phyloP scores from a whole-genome alignment of 2,888 invertebrate genomes.

The Erpobdella octoculata region DNA sequence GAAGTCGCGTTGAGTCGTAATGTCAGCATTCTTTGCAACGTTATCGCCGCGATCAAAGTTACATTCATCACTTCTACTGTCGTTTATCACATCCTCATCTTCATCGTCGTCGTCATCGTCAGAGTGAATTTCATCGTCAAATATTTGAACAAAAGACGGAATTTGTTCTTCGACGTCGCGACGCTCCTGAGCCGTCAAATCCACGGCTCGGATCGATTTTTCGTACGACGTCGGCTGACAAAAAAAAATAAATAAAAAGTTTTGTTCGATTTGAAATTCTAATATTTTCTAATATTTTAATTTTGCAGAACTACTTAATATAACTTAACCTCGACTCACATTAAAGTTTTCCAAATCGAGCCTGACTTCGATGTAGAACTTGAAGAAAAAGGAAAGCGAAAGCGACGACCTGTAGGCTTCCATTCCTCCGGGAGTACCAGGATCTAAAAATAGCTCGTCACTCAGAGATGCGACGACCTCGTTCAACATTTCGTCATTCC shows the following conservation, averaged over 20 bases:
- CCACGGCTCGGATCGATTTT: too few species aligned
- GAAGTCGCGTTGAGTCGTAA: too few species aligned
- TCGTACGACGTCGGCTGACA: too few species aligned
- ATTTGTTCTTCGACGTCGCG: too few species aligned
- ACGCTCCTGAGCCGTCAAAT: too few species aligned
- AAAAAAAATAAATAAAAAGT: too few species aligned
- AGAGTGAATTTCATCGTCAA: neutral
- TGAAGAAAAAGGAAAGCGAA: constrained; percentile 59
- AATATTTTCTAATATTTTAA: too few species aligned
- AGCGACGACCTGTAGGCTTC: constrained; percentile 69
- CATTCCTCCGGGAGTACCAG: constrained; percentile 77
- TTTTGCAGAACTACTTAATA: too few species aligned
- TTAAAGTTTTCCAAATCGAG: constrained; percentile 28
- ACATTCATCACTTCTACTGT: neutral
- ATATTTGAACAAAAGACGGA: neutral
- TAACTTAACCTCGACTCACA: too few species aligned
- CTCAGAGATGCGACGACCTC: constrained; percentile 61
- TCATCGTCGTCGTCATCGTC: neutral
- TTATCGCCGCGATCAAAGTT: neutral
- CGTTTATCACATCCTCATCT: neutral
- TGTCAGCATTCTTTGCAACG: neutral
- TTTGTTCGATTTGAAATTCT: too few species aligned
- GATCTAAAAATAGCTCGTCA: constrained; percentile 68
- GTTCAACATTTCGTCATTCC: constrained; percentile 63
- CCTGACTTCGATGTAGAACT: constrained; percentile 55